Base-by-base conservation (phyloP, 1,140 invertebrate species). In the Drosophila micromelanica region DNA sequence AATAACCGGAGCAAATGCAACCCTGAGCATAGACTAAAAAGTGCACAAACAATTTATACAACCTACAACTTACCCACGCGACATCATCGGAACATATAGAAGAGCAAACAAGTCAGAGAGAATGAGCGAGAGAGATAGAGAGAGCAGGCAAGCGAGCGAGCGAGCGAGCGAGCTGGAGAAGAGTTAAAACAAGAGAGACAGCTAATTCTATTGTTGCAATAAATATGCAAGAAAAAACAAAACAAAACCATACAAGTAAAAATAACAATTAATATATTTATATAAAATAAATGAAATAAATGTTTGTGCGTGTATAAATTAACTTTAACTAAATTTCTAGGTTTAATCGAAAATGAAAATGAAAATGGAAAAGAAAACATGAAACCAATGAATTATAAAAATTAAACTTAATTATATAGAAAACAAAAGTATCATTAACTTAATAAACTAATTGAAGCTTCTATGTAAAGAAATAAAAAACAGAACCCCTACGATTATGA, bases 251-350 rank as follows among this genome's bases (percentile, higher is more conserved):
- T 8, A 52, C 27, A 71, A 67, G 7, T 48, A 71, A 69, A 67
- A 35, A 56, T 46, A 15, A 59, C 46, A 59, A 30, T 61, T 65
- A 82, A 73, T 87, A 79, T 84, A 87, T 89, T 90, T 79, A 73
- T 87, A 79, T 79, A 68, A 68, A 65, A 68, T 89, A 78, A 89
- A 84, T 76, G 77, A 89, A 89, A 73, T 87, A 82, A 87, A 82
- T 89, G 84, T 89, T 89, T 89, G 85, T 89, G 84, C 84, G 84
- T 89, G 84, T 89, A 89, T 80, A 89, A 89, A 89, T 84, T 89
- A 89, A 89, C 46, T 89, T 84, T 89, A 89, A 89, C 69, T 84
- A 89, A 89, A 89, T 80, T 89, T 63, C 57, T 89, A 89, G 84
- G 71, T 51, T 84, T 89, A 89, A 23, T 23, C 20, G 20, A 23